Conservation (phyloP, 1,140 invertebrate genomes). For the Pygmarrhopalites habei region DNA sequence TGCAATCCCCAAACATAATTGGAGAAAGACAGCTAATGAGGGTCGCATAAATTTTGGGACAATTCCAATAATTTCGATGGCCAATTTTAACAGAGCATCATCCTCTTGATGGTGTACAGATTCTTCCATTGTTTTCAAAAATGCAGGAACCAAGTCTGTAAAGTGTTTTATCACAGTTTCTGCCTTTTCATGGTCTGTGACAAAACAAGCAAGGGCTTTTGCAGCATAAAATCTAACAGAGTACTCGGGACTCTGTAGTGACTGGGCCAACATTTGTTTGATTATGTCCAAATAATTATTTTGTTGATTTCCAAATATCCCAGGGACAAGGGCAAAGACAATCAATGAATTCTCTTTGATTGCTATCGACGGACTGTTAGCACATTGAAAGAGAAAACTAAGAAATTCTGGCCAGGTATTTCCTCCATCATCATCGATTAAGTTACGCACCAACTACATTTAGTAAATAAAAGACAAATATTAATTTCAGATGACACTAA, state of each 20-base stretch:
- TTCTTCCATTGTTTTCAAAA: slow-evolving; percentile 62
- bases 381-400: slow-evolving; percentile 92
- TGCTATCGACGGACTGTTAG: slow-evolving; percentile 66
- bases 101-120: slow-evolving; percentile 78
- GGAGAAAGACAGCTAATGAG: slow-evolving; percentile 78
- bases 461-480: too few species aligned
- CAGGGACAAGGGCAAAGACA: slow-evolving; percentile 92
- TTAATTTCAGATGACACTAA: too few species aligned
- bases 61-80: slow-evolving; percentile 89
- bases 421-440: slow-evolving; percentile 93
- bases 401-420: slow-evolving; percentile 96
- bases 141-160: slow-evolving; percentile 68
- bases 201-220: slow-evolving; percentile 78
- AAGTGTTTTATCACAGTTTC: slow-evolving; percentile 78
- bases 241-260: slow-evolving; percentile 60
- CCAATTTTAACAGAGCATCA: slow-evolving; percentile 78
- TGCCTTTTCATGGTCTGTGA: slow-evolving; percentile 85
- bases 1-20: slow-evolving; percentile 63
- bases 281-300: slow-evolving; percentile 84
- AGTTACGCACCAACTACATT: slow-evolving; percentile 85
- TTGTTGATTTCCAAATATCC: slow-evolving; percentile 94
- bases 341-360: slow-evolving; percentile 89
- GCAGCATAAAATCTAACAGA: slow-evolving; percentile 69
- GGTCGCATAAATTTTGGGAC: slow-evolving; percentile 85
- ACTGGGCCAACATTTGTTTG: slow-evolving; percentile 84